phyloP scores from a whole-genome alignment of 2,113 vertebrate genomes.

The Thalassarche chlororhynchos region DNA sequence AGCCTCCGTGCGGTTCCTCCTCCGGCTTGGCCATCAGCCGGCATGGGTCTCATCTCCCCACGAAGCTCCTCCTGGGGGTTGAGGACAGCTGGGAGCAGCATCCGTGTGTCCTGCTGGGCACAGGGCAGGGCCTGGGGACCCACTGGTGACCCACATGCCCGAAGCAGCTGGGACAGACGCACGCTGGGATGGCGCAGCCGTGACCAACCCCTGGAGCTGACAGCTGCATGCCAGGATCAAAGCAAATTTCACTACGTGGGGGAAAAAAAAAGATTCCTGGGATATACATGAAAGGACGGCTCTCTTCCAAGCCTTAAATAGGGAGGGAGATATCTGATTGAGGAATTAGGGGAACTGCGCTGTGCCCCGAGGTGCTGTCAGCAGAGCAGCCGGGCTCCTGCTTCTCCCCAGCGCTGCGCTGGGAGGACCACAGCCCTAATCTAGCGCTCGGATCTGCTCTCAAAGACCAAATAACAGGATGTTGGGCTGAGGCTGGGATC shows the following conservation, averaged over 20 bases:
- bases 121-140: neutral
- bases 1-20: neutral
- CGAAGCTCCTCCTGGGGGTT: neutral
- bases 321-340: neutral
- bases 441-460: neutral
- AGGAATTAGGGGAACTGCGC: neutral
- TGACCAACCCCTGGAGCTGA: neutral
- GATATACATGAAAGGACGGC: neutral
- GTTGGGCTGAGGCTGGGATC: neutral
- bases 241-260: neutral
- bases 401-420: rapidly evolving
- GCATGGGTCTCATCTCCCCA: neutral
- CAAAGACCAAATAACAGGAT: neutral
- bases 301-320: slow-evolving; percentile 7
- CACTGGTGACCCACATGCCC: neutral
- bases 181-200: neutral
- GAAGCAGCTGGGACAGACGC: neutral
- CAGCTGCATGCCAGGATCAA: neutral
- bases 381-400: rapidly evolving
- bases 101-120: neutral
- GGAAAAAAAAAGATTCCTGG: neutral
- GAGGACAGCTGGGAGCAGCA: neutral
- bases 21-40: neutral
- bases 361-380: neutral
- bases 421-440: neutral